A percentile compares a stretch with the other conserved stretches of the same genome.
Evolutionary conservation across 2,888 invertebrate genomes (phyloP).

Genomic region (Pachliopta kotzebuea): DNA sequence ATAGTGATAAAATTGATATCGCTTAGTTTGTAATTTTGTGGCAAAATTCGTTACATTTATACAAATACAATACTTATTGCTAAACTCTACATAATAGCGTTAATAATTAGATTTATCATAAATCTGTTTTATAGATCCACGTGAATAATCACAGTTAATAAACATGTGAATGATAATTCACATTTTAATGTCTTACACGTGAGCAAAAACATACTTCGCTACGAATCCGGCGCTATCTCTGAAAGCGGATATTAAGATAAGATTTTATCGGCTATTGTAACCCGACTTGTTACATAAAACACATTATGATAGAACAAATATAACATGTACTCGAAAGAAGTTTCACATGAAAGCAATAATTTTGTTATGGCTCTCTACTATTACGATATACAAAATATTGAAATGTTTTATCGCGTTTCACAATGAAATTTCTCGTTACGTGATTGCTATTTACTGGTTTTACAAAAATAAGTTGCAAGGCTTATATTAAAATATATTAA

Average conservation of each 20-base stretch:
- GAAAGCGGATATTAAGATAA: conserved; percentile 35
- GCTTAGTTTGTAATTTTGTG: no score
- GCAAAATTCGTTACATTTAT: no score
- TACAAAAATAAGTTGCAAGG: conserved; percentile 21
- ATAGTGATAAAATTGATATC: no score
- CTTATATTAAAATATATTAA: no score
- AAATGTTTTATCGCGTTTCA: conserved; percentile 27
- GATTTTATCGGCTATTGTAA: conserved; percentile 35
- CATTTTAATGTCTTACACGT: conserved; percentile 27
- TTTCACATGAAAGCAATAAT: conserved; percentile 26
- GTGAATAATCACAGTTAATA: conserved; percentile 6
- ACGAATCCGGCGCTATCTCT: conserved; percentile 30
- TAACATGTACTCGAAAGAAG: conserved; percentile 17
- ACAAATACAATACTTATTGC: no score
- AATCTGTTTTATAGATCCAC: no score
- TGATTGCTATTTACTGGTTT: conserved; percentile 18
- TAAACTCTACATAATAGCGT: no score
- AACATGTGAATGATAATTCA: conserved; percentile 31
- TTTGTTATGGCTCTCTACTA: conserved; percentile 19
- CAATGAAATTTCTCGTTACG: conserved; percentile 20
- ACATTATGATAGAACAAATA: conserved; percentile 19
- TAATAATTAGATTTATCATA: no score
- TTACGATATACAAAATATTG: conserved; percentile 23
- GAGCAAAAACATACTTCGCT: conserved; percentile 23
- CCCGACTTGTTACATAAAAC: conserved; percentile 29